Base-by-base conservation (phyloP, 2,113 vertebrate species). In the Rana temporaria region DNA sequence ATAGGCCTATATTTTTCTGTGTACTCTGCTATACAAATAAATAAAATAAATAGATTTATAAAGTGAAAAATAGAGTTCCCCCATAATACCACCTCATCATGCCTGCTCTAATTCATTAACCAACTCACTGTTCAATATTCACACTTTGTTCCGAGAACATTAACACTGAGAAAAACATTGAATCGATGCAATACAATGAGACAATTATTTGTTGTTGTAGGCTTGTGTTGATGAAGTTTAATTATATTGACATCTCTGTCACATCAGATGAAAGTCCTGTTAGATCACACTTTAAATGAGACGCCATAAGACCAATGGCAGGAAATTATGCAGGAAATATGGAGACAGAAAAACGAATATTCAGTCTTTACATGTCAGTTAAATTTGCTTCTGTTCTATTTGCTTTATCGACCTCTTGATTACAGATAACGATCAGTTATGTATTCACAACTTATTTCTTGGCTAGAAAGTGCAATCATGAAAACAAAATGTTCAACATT, bases 221-320 rank as follows among this genome's bases (percentile, higher is more conserved):
- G 42, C 12, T 8, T 16, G 26, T 68, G 64, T 57, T 79, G 77
- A 79, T 79, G n/a, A 79, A 79, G 77, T 79, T 79, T 79, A 68
- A 79, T 79, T 68, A 26, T 79, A 68, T 79, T 79, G 77, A 67
- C 77, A 79, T 59, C 19, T 68, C 55, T 68, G 52, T 79, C 77
- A 79, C 24, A 79, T 79, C 64, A 68, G 26, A 68, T 79, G 30
- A 79, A 79, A 56, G 64, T 56, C 64, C 48, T 68, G 12, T 53
- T 68, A 55, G 30, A 68, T 68, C 65, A 79, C 30, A 68, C 16
- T 59, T 59, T 68, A 59, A 59, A 57, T 57, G 8, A 79, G 32
- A 68, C 5, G 63, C 63, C 26, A n/a, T 24, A 53, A 74, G 77
- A 57, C 18, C 16, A 79, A 69, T n/a, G 38, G 8, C 52, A 59